Percentiles rank a stretch among this genome's conserved stretches.
Conservation (phyloP, 2,888 invertebrate genomes). For the Amphipoea oculea region DNA sequence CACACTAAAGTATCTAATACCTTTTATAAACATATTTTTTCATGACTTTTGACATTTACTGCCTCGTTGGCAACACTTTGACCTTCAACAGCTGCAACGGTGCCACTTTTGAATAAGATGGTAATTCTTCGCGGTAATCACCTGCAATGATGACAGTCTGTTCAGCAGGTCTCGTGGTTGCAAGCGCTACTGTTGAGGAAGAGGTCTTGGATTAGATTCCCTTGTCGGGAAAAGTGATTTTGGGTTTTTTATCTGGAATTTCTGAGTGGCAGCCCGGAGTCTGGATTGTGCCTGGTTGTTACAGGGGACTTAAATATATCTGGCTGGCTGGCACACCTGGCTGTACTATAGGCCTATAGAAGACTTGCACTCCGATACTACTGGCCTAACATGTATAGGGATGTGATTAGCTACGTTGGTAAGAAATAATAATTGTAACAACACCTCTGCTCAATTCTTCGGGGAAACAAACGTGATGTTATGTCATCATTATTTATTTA, state of each 20-base stretch:
- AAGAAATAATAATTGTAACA: no score
- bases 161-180: no score
- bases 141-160: constrained; percentile 70
- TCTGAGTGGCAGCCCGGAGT: no score
- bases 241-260: not conserved
- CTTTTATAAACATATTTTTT: not conserved
- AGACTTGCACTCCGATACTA: no score
- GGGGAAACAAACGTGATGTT: not conserved
- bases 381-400: no score
- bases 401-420: no score
- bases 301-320: no score
- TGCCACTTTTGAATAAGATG: constrained; percentile 73
- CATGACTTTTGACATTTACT: no score
- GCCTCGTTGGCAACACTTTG: constrained; percentile 64
- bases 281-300: no score
- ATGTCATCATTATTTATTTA: not conserved
- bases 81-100: constrained; percentile 74
- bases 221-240: not conserved
- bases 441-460: not conserved
- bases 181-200: not conserved
- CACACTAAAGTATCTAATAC: not conserved
- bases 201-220: not conserved
- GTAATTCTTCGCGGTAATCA: constrained; percentile 78
- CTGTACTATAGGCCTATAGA: not conserved
- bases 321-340: not conserved